Base-by-base conservation (phyloP, 1,140 invertebrate species). In the Eriosoma lanigerum region DNA sequence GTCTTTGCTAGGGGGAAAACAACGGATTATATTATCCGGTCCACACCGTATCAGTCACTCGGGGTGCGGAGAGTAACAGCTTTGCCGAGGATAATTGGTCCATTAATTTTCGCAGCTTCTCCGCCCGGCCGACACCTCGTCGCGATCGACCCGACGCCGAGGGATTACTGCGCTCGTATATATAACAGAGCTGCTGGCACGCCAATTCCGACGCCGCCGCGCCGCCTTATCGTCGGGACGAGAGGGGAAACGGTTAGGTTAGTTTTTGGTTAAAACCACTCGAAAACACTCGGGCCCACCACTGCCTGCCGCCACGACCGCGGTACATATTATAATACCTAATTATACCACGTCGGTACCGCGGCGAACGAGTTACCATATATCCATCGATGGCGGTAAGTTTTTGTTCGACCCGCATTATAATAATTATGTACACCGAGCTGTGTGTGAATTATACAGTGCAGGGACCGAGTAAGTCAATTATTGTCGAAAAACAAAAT, bases 21-120 rank as follows among this genome's bases (percentile, higher is more conserved):
- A 38, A 50, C 66, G 38, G 73, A 76, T 76, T 76, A 60, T 76
- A 60, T 75, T 56, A 60, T 58, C 72, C 72, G 70, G 70, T 72
- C 68, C 68, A 29, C 68, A 56, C 72, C 52, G 72, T 75, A 75
- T 72, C 68, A 72, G 68, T 72, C 68, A 72, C 38, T 72, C 29
- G 26, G 48, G 73, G 54, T 21, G 73, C 54, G 73, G 46, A 58
- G 73, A 50, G 32, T 46, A 60, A 76, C 73, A 60, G 73, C 73
- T 76, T 76, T 60, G 73, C 73, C 73, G 73, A 24, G 73, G 52
- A 76, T 60, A 76, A 76, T 76, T 60, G 73, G 73, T 46, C 73
- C 73, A 76, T 76, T 76, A 76, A 76, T 76, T 76, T 60, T 76
- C 73, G 73, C 54, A 46, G 73, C 56, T 46, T 44, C 73, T 58